phyloP scores from a whole-genome alignment of 2,888 invertebrate species.

The Volucella inanis region DNA sequence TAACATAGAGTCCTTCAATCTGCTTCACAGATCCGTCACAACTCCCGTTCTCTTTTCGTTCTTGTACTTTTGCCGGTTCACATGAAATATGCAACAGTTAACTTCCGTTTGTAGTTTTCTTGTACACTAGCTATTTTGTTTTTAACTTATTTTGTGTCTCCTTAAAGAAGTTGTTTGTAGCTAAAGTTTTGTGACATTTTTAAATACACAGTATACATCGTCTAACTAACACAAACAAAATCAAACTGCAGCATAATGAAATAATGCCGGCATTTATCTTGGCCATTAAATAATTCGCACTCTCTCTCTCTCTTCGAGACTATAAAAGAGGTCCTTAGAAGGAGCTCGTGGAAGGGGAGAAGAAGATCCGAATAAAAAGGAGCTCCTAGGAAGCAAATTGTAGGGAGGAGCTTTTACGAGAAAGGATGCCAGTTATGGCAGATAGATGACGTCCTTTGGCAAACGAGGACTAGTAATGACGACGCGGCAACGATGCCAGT shows the following conservation, averaged over 20 bases:
- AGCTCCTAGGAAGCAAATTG: too few species aligned
- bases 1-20: conserved; percentile 21
- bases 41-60: background rate
- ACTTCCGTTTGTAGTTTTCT: conserved; percentile 33
- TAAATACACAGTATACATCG: background rate
- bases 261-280: conserved; percentile 71
- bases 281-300: conserved; percentile 68
- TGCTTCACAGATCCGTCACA: conserved; percentile 52
- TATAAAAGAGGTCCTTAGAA: too few species aligned
- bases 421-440: background rate
- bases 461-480: conserved; percentile 49
- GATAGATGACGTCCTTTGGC: conserved; percentile 40
- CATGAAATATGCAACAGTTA: conserved; percentile 67
- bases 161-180: conserved; percentile 13
- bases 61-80: background rate
- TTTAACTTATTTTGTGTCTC: background rate
- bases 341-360: too few species aligned
- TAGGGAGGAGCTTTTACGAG: background rate
- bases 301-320: background rate
- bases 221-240: conserved; percentile 26
- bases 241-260: conserved; percentile 68
- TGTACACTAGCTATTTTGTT: conserved; percentile 1
- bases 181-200: background rate
- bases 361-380: too few species aligned
- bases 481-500: conserved; percentile 13